Evolutionary conservation across 2,797 vertebrate genomes (phyloP), one percentile per base, ranked within the genome.

Genomic region (Sus cebifrons): DNA sequence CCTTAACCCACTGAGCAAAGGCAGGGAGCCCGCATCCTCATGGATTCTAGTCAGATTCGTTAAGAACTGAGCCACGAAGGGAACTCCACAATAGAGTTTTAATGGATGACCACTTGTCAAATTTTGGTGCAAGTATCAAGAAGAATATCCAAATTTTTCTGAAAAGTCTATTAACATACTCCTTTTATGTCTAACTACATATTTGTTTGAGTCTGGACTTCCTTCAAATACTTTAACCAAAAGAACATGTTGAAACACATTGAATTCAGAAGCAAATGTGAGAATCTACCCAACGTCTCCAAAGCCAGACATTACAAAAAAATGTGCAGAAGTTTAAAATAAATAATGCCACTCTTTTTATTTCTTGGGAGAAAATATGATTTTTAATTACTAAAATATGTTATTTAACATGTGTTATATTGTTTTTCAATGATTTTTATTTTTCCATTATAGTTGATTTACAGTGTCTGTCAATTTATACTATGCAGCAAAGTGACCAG

Each of bases 61-160:
- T 49, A 49, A 49, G 6, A 6, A 49, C 44, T 49, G 44, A 49
- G 44, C 44, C 44, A 49, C 9, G 6, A 49, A 7, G 44, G 9
- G 44, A 49, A 49, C 44, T 49, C 44, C 13, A 27, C 27, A 84
- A 4, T 10, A 13, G 84, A 82, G 23, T 25, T 62, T 96, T 54
- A 86, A 29, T 68, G 52, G 84, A 82, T 12, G 32, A 74, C 15
- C 10, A 70, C n/a, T 86, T 56, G 5, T 14, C 52, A 58, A 71
- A 54, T 87, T 96, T 94, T 89, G 21, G 1, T 67, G 10, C 75
- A 40, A 58, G 9, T 79, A 81, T 54, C 12, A 54, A 81, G 8
- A 89, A 82, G n/a, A 89, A 40, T 44, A 36, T 36, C 36, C 60
- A 82, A 14, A 88, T 25, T 77, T 95, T 82, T 40, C 70, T 70